Evolutionary conservation across 2,113 vertebrate genomes (phyloP), one percentile per base, ranked within the genome.

Genomic region (Cygnus buccinator): DNA sequence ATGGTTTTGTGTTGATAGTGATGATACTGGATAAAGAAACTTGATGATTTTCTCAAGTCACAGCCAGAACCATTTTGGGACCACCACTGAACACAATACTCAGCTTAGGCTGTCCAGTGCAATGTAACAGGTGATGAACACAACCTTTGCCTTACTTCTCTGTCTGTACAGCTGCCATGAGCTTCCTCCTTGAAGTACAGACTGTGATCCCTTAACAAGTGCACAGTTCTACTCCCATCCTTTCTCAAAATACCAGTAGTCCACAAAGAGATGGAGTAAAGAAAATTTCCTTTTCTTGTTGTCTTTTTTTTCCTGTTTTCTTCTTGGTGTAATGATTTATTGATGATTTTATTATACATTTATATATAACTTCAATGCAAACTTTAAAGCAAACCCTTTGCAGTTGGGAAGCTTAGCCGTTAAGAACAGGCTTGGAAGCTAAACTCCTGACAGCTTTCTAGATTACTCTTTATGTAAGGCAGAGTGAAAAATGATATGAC

Each of bases 401-500:
- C 35, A 63, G 29, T 77, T 88, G 46, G 48, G 75, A 78, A 92
- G 19, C 17, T 88, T 76, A 88, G 46, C 77, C 3, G 2, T 92
- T 94, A 95, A 82, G 71, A 94, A 63, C 17, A 68, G 55, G 15
- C n/a, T 67, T 54, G 65, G 76, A 94, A 83, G 93, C 25, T 65
- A 84, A 91, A 90, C 29, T 67, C 65, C 74, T n/a, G 78, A 61
- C 37, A 93, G 39, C 66, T 81, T 81, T 84, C 70, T 87, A n/a
- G n/a, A n/a, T 63, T 75, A 76, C 62, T 74, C 82, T 96, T 96
- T 86, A 41, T 61, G 88, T 15, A 37, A 94, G 72, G 78, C n/a
- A 80, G 95, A 95, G 92, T 89, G 89, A 96, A 94, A 97, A 98
- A 90, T 6, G 5, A 91, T 94, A 94, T 12, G 82, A 95, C 97